A percentile compares a stretch with the other conserved stretches of the same genome.
Evolutionary conservation across 2,888 invertebrate genomes (phyloP).

Genomic region (Escarpia spicata): DNA sequence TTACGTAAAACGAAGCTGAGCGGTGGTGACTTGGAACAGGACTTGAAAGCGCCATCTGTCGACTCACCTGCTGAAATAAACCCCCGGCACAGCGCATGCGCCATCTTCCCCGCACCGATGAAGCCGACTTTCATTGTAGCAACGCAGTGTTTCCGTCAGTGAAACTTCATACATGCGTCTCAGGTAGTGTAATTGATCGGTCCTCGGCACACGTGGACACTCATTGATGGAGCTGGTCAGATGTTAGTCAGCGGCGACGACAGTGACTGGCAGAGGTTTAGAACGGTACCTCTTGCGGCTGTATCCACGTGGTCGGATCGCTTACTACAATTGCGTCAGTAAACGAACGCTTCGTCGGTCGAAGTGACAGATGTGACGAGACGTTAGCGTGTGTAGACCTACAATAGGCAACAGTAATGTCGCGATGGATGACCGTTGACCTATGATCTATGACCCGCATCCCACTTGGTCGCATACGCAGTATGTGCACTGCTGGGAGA

Average conservation of each 20-base stretch:
- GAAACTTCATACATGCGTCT: not conserved
- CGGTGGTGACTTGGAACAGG: not conserved
- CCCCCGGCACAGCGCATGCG: constrained; percentile 61
- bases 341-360: not conserved
- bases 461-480: not conserved
- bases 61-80: constrained; percentile 57
- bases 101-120: constrained; percentile 64
- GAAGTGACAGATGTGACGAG: not conserved
- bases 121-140: constrained; percentile 57
- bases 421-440: not conserved
- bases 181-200: not conserved
- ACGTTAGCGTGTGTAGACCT: not conserved
- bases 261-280: not conserved
- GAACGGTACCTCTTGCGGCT: not conserved
- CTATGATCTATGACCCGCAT: not conserved
- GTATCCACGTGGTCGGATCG: not conserved
- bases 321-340: not conserved
- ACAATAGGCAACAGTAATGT: not conserved
- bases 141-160: not conserved
- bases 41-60: not conserved
- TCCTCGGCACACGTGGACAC: not conserved
- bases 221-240: not conserved
- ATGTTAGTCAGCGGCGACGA: not conserved
- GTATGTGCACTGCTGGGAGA: not conserved
- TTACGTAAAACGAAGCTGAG: not conserved